Evolutionary conservation across 2,888 invertebrate species (phyloP), one percentile per base, ranked within the genome.

Genomic region (Ichneumoninae sp.): DNA sequence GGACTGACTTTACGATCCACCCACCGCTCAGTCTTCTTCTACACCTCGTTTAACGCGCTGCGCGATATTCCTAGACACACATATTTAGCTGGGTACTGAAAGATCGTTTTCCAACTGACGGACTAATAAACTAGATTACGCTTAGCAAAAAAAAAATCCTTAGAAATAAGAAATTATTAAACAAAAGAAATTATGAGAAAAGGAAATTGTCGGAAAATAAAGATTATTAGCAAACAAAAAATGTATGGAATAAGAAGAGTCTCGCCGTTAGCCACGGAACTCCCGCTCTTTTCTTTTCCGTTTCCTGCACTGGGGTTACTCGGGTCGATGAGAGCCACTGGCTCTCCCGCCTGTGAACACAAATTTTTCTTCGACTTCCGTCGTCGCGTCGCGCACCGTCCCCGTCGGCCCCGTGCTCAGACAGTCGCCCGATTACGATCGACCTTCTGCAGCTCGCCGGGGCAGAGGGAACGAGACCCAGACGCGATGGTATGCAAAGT

Each of bases 391-490:
- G 63, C 16, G n/a, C 13, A 63, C 33, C 40, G 33, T 75, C 50
- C 63, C 74, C 65, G 40, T 76, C 54, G 65, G 16, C 74, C 75
- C 60, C 71, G 80, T 81, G 80, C 68, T 81, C 83, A 81, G 80
- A 81, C 80, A 63, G 80, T 83, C 80, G 76, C 36, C 76, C 66
- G 80, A 77, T 83, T 81, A 73, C 80, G 80, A 83, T 80, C 83
- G 83, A 81, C 83, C 83, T 83, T 83, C 83, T 52, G 80, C 76
- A 83, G 73, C 76, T 26, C 60, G 60, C 65, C 33, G 13, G 54
- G 54, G 50, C 47, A 30, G 30, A 50, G 26, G 16, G 66, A 76
- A 71, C 54, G 79, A 75, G 66, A 63, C 6, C 13, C 50, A 52
- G 50, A 66, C 50, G 47, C 70, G 74, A 44, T 68, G 66, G 40